A percentile compares a stretch with the other conserved stretches of the same genome.
Conservation (phyloP, 2,113 vertebrate genomes). For the Bungarus multicinctus region DNA sequence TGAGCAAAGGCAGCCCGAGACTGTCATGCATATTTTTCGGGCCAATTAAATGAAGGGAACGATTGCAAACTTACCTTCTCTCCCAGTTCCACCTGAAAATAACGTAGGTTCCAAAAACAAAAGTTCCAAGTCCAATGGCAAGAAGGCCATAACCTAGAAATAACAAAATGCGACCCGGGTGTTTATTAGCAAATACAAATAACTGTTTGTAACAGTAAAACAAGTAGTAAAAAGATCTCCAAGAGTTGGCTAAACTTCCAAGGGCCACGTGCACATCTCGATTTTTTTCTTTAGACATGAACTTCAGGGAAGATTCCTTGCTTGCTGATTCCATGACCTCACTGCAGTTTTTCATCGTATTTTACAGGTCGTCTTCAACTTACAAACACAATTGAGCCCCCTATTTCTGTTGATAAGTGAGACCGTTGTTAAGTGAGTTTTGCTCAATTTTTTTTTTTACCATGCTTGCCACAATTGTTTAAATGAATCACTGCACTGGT, state of each 20-base stretch:
- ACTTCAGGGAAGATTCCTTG: not conserved
- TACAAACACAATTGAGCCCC: no score
- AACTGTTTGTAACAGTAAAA: not conserved
- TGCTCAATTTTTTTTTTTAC: no score
- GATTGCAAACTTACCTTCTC: slow-evolving; percentile 68
- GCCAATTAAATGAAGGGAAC: not conserved
- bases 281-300: not conserved
- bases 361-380: not conserved
- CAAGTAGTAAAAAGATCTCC: not conserved
- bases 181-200: not conserved
- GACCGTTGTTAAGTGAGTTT: no score
- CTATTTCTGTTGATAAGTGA: no score
- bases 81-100: slow-evolving; percentile 85
- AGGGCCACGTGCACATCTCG: not conserved
- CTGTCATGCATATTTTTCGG: not conserved
- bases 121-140: slow-evolving; percentile 74
- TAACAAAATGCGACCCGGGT: not conserved
- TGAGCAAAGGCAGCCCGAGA: not conserved
- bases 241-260: no score
- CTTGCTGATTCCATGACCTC: not conserved
- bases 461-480: no score
- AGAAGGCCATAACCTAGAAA: slow-evolving; percentile 83
- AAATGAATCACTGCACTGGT: no score
- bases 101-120: slow-evolving; percentile 79
- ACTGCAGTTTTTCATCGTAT: not conserved